A percentile compares a stretch with the other conserved stretches of the same genome.
These are phyloP conservation scores for Peromyscus melanophrys DNA, from an alignment of 2,797 vertebrate genomes.

Conservation along the genomic window DNA sequence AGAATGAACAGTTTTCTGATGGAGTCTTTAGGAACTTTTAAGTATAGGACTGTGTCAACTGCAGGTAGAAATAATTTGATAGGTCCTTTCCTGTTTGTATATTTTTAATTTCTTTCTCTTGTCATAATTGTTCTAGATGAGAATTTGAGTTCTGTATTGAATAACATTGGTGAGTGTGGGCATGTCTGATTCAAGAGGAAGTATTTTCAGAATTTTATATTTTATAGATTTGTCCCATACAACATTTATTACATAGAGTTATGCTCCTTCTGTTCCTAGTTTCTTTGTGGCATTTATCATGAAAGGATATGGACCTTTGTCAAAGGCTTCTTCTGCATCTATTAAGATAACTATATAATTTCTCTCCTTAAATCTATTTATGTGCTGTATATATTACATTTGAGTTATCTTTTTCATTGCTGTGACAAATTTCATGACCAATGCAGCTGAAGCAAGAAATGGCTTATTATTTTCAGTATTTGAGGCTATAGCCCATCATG, in stretches of 20 bases:
- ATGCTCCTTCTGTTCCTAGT: neutral
- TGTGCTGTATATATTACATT: neutral
- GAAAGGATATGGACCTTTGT: neutral
- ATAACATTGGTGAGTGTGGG: neutral
- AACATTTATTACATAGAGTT: neutral
- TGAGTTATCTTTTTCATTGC: neutral
- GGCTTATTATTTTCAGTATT: neutral
- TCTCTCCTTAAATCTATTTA: neutral
- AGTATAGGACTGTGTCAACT: neutral
- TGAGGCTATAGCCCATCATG: neutral
- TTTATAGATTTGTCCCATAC: neutral
- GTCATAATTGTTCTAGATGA: neutral
- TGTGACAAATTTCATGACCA: neutral
- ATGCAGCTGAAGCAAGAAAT: neutral
- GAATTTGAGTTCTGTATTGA: neutral
- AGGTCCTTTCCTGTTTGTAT: neutral
- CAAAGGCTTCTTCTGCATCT: neutral
- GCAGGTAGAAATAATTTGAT: neutral
- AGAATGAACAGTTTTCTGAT: neutral
- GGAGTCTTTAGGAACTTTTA: neutral
- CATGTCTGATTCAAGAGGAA: neutral
- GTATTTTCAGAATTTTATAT: neutral
- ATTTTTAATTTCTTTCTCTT: neutral
- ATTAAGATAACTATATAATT: neutral
- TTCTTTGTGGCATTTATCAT: neutral